Percentiles rank a stretch among this genome's conserved stretches.
Evolutionary conservation across 2,888 invertebrate genomes (phyloP).

Genomic region (Leptogaster cylindrica): DNA sequence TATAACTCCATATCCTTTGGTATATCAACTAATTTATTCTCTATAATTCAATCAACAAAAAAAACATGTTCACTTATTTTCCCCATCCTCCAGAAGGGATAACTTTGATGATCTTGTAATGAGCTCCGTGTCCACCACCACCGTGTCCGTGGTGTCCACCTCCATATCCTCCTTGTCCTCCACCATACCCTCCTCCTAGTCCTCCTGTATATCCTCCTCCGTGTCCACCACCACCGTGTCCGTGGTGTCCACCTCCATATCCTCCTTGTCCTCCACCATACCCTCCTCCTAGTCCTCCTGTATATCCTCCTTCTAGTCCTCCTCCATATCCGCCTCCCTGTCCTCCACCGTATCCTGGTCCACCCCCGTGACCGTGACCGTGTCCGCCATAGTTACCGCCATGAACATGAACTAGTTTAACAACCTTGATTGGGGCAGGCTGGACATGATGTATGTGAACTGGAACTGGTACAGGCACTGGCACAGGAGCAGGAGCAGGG

Average conservation of each 20-base stretch:
- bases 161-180: neutral
- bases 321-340: neutral
- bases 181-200: neutral
- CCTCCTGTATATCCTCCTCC: conserved; percentile 1
- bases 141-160: neutral
- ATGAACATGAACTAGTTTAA: too few relatives aligned
- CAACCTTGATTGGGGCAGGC: too few relatives aligned
- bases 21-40: neutral
- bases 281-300: neutral
- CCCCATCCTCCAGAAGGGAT: neutral
- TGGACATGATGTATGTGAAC: too few relatives aligned
- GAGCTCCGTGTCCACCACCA: neutral
- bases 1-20: too few relatives aligned
- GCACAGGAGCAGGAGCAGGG: too few relatives aligned
- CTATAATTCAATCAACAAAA: neutral
- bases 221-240: conserved; percentile 8
- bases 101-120: neutral
- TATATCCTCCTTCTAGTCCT: neutral
- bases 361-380: neutral
- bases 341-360: too few relatives aligned
- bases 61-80: neutral
- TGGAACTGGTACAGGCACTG: too few relatives aligned
- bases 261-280: conserved; percentile 2
- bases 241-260: neutral
- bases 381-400: neutral